Percentiles rank a stretch among this genome's conserved stretches.
phyloP scores from a whole-genome alignment of 2,113 vertebrate species.

The Elephantulus edwardii region DNA sequence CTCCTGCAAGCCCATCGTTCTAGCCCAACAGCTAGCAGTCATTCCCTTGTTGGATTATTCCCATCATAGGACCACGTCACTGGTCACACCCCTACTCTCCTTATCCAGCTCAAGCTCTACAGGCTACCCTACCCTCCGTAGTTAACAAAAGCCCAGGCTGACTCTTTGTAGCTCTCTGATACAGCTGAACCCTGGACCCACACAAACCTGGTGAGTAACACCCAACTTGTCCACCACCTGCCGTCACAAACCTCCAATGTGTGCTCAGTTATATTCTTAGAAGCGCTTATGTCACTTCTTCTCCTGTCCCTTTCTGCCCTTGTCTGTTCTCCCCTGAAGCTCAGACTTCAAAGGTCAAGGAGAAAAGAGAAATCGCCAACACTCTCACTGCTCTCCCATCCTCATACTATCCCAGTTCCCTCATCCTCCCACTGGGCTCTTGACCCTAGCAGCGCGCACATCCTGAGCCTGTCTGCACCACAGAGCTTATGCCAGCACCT shows the following conservation, averaged over 20 bases:
- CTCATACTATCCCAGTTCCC: not conserved
- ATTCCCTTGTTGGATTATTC: not conserved
- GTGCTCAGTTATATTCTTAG: accelerated
- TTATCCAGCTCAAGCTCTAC: not conserved
- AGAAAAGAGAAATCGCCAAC: not conserved
- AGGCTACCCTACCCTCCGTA: not conserved
- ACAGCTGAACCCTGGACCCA: not conserved
- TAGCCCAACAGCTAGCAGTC: not conserved
- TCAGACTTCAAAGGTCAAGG: not conserved
- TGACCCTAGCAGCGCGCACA: not conserved
- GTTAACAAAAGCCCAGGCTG: not conserved
- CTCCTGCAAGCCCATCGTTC: not conserved
- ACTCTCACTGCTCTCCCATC: not conserved
- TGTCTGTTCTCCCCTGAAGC: not conserved
- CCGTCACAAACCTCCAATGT: not conserved
- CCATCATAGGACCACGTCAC: not conserved
- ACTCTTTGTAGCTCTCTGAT: not conserved
- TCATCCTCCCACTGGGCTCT: not conserved
- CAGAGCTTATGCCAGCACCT: not conserved
- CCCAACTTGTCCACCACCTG: not conserved
- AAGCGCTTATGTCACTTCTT: not conserved
- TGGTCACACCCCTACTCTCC: not conserved
- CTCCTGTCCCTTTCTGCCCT: not conserved
- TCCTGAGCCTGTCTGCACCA: not conserved
- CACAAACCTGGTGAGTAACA: not conserved